Conservation (phyloP, 2,113 vertebrate genomes). For the Tinamus guttatus region DNA sequence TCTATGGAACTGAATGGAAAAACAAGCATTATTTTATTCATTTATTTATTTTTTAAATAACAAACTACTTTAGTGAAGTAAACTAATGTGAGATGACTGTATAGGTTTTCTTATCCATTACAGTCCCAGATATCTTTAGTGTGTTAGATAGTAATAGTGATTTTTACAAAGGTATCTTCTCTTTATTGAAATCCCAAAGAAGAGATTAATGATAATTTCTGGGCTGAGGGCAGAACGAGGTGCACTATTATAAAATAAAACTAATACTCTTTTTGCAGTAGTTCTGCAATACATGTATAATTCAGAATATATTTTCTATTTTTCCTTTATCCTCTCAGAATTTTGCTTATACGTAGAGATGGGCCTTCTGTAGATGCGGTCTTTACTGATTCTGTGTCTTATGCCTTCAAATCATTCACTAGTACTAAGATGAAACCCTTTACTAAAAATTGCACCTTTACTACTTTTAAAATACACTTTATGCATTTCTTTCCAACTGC, state of each 20-base stretch:
- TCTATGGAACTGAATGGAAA: neutral
- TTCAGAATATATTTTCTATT: neutral
- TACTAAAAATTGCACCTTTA: neutral
- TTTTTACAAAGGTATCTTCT: neutral
- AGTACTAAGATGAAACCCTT: neutral
- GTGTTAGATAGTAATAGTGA: neutral
- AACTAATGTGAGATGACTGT: neutral
- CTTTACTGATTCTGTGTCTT: neutral
- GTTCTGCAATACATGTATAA: neutral
- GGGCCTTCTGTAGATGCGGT: neutral
- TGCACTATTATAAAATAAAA: neutral
- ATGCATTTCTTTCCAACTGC: neutral
- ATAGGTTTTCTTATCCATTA: neutral
- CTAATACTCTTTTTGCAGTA: neutral
- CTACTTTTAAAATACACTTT: neutral
- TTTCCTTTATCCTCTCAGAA: neutral
- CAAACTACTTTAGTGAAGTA: neutral
- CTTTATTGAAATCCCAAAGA: neutral
- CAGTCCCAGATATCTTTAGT: neutral
- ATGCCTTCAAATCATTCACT: neutral
- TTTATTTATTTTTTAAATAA: neutral
- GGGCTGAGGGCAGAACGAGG: neutral
- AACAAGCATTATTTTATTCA: neutral
- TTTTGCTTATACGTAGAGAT: neutral
- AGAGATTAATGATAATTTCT: neutral